Evolutionary conservation across 30 jellyfish, hydroid and myxozoan genomes (phyloP).

Genomic region (Turritopsis dohrnii): DNA sequence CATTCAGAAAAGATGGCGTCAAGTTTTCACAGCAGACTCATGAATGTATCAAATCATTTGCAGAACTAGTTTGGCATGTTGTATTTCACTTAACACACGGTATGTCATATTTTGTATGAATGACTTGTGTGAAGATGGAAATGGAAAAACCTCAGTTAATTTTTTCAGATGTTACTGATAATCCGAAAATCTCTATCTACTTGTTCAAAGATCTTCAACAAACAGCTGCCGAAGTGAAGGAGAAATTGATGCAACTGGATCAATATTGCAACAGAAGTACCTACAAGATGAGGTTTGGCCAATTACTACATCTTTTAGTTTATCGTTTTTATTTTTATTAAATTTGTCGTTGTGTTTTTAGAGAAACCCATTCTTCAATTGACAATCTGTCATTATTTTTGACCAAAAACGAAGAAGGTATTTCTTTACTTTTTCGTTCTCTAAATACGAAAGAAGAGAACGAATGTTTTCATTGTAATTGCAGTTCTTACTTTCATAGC

Average conservation of each 20-base stretch:
- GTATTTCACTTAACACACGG: constrained; percentile 63
- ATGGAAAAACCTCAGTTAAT: too few relatives aligned
- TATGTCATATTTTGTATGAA: neutral
- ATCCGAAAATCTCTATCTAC: constrained; percentile 31
- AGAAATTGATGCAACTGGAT: constrained; percentile 13
- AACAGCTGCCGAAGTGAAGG: neutral
- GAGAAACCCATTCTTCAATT: neutral
- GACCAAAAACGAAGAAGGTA: neutral
- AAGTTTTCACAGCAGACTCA: constrained; percentile 41
- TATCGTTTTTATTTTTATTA: neutral
- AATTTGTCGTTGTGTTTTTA: neutral
- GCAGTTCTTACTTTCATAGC: too few relatives aligned
- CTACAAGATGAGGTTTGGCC: neutral
- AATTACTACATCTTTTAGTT: neutral
- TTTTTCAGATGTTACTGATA: constrained; percentile 30
- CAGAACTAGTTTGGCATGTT: constrained; percentile 85
- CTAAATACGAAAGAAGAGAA: neutral
- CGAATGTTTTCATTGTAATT: neutral
- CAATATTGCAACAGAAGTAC: constrained; percentile 21
- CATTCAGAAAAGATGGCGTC: constrained; percentile 29
- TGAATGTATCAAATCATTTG: constrained; percentile 48
- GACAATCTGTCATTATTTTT: neutral
- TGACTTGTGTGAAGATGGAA: neutral
- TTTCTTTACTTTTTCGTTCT: neutral
- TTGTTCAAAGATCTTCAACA: constrained; percentile 14